A percentile compares a stretch with the other conserved stretches of the same genome.
Conservation (phyloP, 2,888 invertebrate species). For the Physocephala rufipes region DNA sequence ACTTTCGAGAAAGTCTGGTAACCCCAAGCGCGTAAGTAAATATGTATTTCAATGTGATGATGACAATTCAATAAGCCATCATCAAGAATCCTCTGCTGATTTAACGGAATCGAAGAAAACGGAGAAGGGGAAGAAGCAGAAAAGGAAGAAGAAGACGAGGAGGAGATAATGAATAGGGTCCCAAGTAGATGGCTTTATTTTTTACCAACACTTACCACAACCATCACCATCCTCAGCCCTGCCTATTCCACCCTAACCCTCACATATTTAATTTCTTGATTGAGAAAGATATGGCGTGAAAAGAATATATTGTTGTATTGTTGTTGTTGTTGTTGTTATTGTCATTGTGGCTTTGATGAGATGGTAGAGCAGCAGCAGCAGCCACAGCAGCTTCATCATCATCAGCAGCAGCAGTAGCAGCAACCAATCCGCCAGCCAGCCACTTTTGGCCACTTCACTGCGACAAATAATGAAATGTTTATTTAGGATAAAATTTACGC, state of each 20-base stretch:
- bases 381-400: not conserved
- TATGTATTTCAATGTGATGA: conserved; percentile 53
- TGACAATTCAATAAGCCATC: conserved; percentile 65
- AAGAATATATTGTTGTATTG: not conserved
- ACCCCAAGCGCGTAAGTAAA: conserved; percentile 28
- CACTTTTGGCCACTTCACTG: conserved; percentile 43
- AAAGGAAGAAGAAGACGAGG: not conserved
- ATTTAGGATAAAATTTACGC: conserved; percentile 60
- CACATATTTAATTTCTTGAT: conserved; percentile 24
- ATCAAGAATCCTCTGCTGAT: conserved; percentile 58
- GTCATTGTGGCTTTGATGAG: not conserved
- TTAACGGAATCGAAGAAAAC: conserved; percentile 55
- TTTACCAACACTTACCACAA: not conserved
- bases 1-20: conserved; percentile 13
- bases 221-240: not conserved
- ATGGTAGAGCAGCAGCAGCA: not conserved
- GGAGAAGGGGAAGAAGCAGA: conserved; percentile 29
- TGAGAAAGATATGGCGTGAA: not conserved
- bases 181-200: too few species aligned
- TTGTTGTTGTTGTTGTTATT: too few species aligned
- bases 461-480: conserved; percentile 59
- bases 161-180: conserved; percentile 21
- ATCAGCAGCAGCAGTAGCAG: not conserved
- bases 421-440: not conserved
- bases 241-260: conserved; percentile 3